phyloP scores from a whole-genome alignment of 2,797 vertebrate species.

The Perodicticus potto region DNA sequence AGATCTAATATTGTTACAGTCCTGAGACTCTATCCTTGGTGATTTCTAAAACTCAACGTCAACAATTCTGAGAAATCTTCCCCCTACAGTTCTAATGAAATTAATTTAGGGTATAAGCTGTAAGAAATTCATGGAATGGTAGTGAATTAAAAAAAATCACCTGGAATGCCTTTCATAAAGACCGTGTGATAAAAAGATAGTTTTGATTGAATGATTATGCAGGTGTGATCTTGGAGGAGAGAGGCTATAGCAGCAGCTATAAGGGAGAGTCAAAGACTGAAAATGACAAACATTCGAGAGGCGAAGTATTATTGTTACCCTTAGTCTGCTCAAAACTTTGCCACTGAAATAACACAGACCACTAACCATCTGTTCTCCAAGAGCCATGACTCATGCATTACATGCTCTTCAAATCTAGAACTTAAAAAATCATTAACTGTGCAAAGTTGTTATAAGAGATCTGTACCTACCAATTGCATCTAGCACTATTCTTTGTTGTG shows the following conservation, averaged over 20 bases:
- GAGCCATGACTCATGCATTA: slow-evolving; percentile 48
- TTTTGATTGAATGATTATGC: not conserved
- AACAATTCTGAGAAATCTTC: not conserved
- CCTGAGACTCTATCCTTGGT: not conserved
- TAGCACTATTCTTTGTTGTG: not conserved
- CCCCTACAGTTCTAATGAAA: not conserved
- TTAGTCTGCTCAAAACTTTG: slow-evolving; percentile 51
- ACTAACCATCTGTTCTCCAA: slow-evolving; percentile 61
- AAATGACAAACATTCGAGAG: slow-evolving; percentile 17
- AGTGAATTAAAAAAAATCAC: slow-evolving; percentile 34
- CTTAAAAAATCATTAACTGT: slow-evolving; percentile 62
- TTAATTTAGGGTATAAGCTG: not conserved
- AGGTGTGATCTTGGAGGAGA: not conserved
- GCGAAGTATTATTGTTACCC: slow-evolving; percentile 41
- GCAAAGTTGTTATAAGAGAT: slow-evolving; percentile 15
- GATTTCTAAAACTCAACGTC: slow-evolving; percentile 25
- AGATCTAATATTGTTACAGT: not conserved
- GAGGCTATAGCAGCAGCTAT: not conserved
- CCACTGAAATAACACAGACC: slow-evolving; percentile 58
- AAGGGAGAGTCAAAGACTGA: not conserved
- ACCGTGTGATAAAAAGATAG: not conserved
- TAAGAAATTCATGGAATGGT: not conserved
- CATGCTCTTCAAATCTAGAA: slow-evolving; percentile 26
- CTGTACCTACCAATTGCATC: not conserved
- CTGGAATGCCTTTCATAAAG: not conserved